Evolutionary conservation across 2,888 invertebrate species (phyloP), one percentile per base, ranked within the genome.

Genomic region (Platycnemis pennipes): DNA sequence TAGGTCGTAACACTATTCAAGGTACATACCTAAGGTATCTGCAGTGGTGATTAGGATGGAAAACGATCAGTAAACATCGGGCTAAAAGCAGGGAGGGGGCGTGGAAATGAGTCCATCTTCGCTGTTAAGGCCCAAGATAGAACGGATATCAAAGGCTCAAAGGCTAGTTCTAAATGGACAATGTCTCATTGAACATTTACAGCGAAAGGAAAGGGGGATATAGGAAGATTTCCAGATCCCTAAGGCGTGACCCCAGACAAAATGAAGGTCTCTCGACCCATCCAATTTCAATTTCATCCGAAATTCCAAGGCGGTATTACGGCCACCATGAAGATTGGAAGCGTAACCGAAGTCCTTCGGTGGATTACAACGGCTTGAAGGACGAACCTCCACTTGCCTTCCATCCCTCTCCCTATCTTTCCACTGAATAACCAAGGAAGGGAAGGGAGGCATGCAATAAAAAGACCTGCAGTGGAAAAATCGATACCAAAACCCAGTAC

Each of bases 241-340:
- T 37, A n/a, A 45, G 63, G 91, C 69, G 42, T 26, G 44, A 63
- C 31, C 63, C n/a, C 63, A 42, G 11, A 16, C 63, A 22, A 42
- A 63, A 26, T 42, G 69, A 26, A 69, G 77, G 31, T 37, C 77
- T 16, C 22, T 37, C 77, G 3, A n/a, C 37, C 31, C 8, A 69
- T 44, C 91, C 44, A 91, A 91, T 91, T 91, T 63, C 91, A 91
- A 69, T 91, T 91, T 91, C 91, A 91, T 91, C 56, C 56, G n/a
- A 91, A 91, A 91, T 91, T 91, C 91, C 91, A 44, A 44, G 91
- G 63, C 42, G 69, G 69, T 42, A 44, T 91, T 63, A 91, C 63
- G 91, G 91, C 13, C 63, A 26, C 45, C 63, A 37, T 63, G 63
- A 63, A 49, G 91, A 87, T 87, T 46, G 45, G 87, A 46, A 87